Evolutionary conservation across 2,113 vertebrate species (phyloP), one percentile per base, ranked within the genome.

Genomic region (Ochotona princeps): DNA sequence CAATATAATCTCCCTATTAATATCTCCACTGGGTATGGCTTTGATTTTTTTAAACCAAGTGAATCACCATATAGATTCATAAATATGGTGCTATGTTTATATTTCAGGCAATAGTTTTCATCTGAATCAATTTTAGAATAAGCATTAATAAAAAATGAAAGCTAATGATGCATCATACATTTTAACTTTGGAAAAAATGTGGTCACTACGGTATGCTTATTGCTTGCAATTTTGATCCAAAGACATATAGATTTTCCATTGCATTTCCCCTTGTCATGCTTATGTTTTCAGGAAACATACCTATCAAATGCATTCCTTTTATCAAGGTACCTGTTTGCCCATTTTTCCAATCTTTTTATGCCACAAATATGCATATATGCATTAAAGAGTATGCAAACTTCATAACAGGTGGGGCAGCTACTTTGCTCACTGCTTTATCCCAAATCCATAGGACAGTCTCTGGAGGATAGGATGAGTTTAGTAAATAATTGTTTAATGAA

Each of bases 11-110:
- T 32, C 78, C 32, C 57, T 44, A 47, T 44, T 61, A 69, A 44
- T n/a, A 49, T 25, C 17, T 69, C 35, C 47, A 70, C 3, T 79
- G 8, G 26, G 44, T 35, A 74, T 23, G 38, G 25, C 81, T 87
- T 91, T 86, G 63, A 89, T 60, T 30, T 88, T 86, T 88, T 85
- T 57, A 70, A 66, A 83, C 63, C 84, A 93, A 63, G 26, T 49
- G 30, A 88, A 23, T n/a, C 14, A 51, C 72, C 30, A 26, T 72
- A 72, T 67, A 69, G 2, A 85, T 81, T 82, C 32, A 51, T 74
- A 76, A 78, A 79, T 86, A 11, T 67, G 44, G 60, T 82, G 51
- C 74, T 70, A 49, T 25, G 85, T 90, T 92, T 74, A 75, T 54
- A 84, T 7, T 87, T 73, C 60, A 81, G 51, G 47, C 35, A 69